Evolutionary conservation across 2,888 invertebrate species (phyloP).

Genomic region (Dinocampus coccinellae): DNA sequence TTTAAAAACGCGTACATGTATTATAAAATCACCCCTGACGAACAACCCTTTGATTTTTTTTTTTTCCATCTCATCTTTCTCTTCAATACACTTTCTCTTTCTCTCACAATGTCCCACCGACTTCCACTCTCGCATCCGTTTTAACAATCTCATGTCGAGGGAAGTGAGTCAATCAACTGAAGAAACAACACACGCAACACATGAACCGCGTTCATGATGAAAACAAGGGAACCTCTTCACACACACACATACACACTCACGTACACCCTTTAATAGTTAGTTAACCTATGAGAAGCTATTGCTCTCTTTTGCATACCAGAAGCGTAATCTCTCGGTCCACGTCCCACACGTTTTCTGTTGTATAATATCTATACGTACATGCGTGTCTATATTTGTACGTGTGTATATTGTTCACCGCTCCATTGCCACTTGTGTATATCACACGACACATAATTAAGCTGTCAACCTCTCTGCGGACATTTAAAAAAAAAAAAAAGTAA

Average conservation of each 20-base stretch:
- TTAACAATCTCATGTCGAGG: conserved; percentile 34
- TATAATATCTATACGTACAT: conserved; percentile 20
- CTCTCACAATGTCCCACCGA: neutral
- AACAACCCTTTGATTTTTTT: neutral
- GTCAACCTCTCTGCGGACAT: conserved; percentile 45
- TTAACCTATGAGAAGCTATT: conserved; percentile 27
- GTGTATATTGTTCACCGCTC: conserved; percentile 22
- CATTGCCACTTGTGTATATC: conserved; percentile 31
- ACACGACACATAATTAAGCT: conserved; percentile 54
- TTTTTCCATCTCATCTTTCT: neutral
- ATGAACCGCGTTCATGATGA: conserved; percentile 18
- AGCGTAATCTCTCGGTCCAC: conserved; percentile 27
- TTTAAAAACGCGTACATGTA: neutral
- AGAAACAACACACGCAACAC: conserved; percentile 30
- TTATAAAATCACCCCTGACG: neutral
- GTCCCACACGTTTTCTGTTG: conserved; percentile 11
- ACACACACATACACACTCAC: conserved; percentile 26
- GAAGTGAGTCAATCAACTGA: conserved; percentile 44
- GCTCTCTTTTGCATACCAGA: conserved; percentile 40
- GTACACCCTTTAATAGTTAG: no score
- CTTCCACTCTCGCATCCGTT: conserved; percentile 15
- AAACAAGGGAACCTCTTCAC: conserved; percentile 8
- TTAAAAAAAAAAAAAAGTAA: conserved; percentile 30
- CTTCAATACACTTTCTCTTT: neutral
- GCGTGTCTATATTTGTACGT: conserved; percentile 15